phyloP scores from a whole-genome alignment of 2,797 vertebrate genomes.

The Mycteria americana region DNA sequence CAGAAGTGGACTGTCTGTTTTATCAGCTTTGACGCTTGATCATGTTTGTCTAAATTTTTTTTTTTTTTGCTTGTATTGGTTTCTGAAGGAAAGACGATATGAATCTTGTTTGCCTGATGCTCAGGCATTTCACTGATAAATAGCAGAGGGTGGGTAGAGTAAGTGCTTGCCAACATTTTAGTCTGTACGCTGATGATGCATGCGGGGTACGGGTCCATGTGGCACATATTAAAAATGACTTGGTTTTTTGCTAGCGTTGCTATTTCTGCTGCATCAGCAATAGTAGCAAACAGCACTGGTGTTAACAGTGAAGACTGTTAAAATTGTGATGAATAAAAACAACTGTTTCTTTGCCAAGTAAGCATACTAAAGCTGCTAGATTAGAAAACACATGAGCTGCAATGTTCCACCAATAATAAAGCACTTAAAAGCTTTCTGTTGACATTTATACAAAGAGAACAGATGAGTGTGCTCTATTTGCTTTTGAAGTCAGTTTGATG shows the following conservation, averaged over 20 bases:
- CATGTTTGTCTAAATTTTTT: not conserved
- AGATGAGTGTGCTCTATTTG: slow-evolving; percentile 45
- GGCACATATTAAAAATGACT: not conserved
- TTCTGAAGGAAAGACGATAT: not conserved
- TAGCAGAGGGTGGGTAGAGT: not conserved
- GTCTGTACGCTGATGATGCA: not conserved
- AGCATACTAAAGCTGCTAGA: slow-evolving; percentile 47
- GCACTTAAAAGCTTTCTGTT: slow-evolving; percentile 59
- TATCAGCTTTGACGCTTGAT: not conserved
- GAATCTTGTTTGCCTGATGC: not conserved
- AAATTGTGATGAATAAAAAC: slow-evolving; percentile 47
- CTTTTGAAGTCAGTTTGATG: slow-evolving; percentile 38
- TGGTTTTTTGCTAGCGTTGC: not conserved
- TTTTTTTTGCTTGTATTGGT: not conserved
- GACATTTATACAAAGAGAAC: slow-evolving; percentile 44
- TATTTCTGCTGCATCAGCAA: slow-evolving; percentile 30
- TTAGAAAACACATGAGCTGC: slow-evolving; percentile 52
- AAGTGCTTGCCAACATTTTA: not conserved
- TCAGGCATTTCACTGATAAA: not conserved
- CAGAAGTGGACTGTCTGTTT: not conserved
- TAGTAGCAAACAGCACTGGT: not conserved
- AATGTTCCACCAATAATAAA: slow-evolving; percentile 52
- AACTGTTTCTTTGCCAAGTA: slow-evolving; percentile 47
- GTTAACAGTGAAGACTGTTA: slow-evolving; percentile 32
- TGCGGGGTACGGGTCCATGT: not conserved